phyloP scores from a whole-genome alignment of 2,797 vertebrate species.

The Poeciliopsis paucimaculata region DNA sequence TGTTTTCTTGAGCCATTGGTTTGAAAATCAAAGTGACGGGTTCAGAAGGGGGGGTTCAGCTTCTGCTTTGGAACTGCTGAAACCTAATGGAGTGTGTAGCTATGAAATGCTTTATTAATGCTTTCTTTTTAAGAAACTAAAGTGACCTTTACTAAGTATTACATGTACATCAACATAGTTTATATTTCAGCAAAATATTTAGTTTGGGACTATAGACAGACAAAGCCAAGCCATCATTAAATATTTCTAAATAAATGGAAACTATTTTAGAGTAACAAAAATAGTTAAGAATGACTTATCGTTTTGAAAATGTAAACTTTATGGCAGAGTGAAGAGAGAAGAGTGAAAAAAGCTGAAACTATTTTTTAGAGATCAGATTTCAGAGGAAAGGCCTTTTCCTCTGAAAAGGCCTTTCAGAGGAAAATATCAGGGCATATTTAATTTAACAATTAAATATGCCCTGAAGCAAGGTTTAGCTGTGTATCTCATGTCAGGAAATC shows the following conservation, averaged over 20 bases:
- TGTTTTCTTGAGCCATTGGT: constrained; percentile 57
- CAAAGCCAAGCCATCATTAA: constrained; percentile 42
- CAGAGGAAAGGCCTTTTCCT: constrained; percentile 32
- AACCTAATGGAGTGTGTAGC: constrained; percentile 32
- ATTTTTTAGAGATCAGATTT: constrained; percentile 40
- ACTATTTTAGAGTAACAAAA: constrained; percentile 31
- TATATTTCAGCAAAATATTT: constrained; percentile 66
- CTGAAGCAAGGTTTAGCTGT: constrained; percentile 28
- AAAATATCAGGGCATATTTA: too few species aligned
- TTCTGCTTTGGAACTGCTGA: constrained; percentile 29
- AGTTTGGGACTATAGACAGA: constrained; percentile 42
- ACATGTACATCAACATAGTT: constrained; percentile 51
- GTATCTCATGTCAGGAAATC: constrained; percentile 6
- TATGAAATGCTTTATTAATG: constrained; percentile 58
- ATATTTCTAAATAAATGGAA: constrained; percentile 23
- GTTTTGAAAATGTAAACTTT: constrained; percentile 40
- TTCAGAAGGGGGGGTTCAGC: constrained; percentile 21
- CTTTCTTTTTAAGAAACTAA: constrained; percentile 40
- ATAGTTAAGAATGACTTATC: constrained; percentile 44
- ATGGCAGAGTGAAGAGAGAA: constrained; percentile 17
- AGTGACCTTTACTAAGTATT: constrained; percentile 43
- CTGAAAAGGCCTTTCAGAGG: too few species aligned
- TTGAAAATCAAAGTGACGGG: constrained; percentile 69
- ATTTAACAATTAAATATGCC: constrained; percentile 14
- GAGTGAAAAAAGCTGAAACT: constrained; percentile 3